Conservation (phyloP, 2,888 invertebrate genomes). For the Sepioteuthis lessoniana region DNA sequence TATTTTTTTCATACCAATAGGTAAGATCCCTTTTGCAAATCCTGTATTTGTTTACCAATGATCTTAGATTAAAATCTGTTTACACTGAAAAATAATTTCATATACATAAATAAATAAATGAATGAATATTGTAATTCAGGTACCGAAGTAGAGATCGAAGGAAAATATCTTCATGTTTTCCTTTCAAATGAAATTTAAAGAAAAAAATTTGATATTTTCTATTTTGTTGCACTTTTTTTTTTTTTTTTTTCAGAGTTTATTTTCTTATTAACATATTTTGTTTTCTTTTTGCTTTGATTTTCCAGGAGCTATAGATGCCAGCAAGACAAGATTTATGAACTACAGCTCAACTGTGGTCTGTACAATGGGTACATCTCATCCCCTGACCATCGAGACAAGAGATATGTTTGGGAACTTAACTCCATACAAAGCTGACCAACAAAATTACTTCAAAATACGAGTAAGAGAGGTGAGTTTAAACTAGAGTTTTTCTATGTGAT, state of each 20-base stretch:
- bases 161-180: not conserved
- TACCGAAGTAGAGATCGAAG: too few relatives aligned
- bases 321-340: constrained; percentile 87
- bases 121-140: too few relatives aligned
- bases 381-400: constrained; percentile 89
- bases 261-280: not conserved
- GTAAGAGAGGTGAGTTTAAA: constrained; percentile 64
- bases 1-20: too few relatives aligned
- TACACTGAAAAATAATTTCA: too few relatives aligned
- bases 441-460: constrained; percentile 70
- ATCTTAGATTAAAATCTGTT: too few relatives aligned
- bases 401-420: constrained; percentile 93
- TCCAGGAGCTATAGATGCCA: constrained; percentile 86
- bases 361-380: constrained; percentile 84
- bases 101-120: too few relatives aligned
- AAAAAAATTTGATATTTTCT: too few relatives aligned
- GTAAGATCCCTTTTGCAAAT: too few relatives aligned
- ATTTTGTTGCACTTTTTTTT: too few relatives aligned
- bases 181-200: not conserved
- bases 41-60: too few relatives aligned
- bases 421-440: constrained; percentile 69
- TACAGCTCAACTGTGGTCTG: constrained; percentile 90
- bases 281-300: constrained; percentile 46
- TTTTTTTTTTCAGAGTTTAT: too few relatives aligned
- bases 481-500: not conserved